Evolutionary conservation across 2,797 vertebrate genomes (phyloP).

Genomic region (Antrozous pallidus): DNA sequence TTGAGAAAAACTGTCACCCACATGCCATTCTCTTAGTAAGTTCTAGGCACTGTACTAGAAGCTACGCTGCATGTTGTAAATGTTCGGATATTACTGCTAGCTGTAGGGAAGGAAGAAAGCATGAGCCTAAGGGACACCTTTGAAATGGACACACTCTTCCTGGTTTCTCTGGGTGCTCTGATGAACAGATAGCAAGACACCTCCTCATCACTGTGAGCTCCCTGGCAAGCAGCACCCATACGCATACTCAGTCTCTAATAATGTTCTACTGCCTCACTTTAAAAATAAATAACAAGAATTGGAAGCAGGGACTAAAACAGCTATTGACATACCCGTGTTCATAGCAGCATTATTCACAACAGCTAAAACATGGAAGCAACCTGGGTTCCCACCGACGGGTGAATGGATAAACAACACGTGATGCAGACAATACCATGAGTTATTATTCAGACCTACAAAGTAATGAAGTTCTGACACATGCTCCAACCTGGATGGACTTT

Average conservation of each 20-base stretch:
- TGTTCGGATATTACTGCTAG: background rate
- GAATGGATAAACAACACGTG: background rate
- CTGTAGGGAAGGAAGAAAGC: background rate
- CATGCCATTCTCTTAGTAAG: background rate
- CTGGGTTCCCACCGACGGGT: background rate
- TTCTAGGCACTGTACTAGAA: background rate
- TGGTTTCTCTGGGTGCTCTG: background rate
- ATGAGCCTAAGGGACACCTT: background rate
- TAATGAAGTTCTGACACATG: background rate
- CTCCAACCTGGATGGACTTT: background rate
- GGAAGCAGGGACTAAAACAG: background rate
- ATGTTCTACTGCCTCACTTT: background rate
- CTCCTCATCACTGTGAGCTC: background rate
- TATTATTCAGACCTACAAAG: background rate
- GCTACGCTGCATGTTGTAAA: accelerated
- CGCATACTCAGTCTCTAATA: background rate
- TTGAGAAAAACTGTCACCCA: background rate
- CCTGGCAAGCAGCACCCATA: background rate
- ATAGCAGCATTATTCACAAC: background rate
- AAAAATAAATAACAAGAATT: background rate
- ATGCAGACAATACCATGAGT: background rate
- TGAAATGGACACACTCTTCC: background rate
- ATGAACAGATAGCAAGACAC: background rate
- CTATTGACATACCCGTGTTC: background rate
- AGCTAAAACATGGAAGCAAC: background rate